Evolutionary conservation across 2,888 invertebrate genomes (phyloP), one percentile per base, ranked within the genome.

Genomic region (Colletes collaris): DNA sequence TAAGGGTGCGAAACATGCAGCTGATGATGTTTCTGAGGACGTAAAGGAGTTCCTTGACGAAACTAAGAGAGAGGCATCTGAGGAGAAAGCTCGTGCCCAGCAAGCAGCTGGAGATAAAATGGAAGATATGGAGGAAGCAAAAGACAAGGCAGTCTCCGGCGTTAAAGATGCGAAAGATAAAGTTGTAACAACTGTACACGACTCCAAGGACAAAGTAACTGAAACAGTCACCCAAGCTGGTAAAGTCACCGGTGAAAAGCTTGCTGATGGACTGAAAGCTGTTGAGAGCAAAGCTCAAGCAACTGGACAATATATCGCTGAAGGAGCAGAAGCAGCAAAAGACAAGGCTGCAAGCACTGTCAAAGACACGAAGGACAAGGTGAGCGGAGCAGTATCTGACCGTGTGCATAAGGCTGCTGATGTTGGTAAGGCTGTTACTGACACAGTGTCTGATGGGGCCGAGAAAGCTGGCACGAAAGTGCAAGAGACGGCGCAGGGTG

Each of bases 171-270:
- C 75, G 3, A 85, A 85, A 11, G 73, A 83, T 2, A 74, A 66
- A 27, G 53, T 70, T n/a, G 52, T 46, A 55, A 53, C 40, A 2
- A 50, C 69, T 35, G 63, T 59, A 0, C 53, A 77, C 50, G 85
- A 83, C 3, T 37, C 60, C 0, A 82, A 78, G 4, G 83, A 81
- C n/a, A 82, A 82, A 73, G 60, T 79, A 2, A 40, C 62, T 0
- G 65, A 94, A 70, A 94, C 94, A 88, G 93, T 94, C 84, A 93
- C 93, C n/a, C 94, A 91, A 0, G 58, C 86, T 52, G 63, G 27
- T 68, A 62, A 50, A 63, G 70, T 11, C 16, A 40, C 10, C 4
- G 44, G 62, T 0, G 67, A 63, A 0, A 67, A 46, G 27, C 50
- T 65, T 5, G 6, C n/a, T 0, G 58, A 76, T 10, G 58, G 58